phyloP scores from a whole-genome alignment of 2,888 invertebrate species.

The Tenthredo amoena region DNA sequence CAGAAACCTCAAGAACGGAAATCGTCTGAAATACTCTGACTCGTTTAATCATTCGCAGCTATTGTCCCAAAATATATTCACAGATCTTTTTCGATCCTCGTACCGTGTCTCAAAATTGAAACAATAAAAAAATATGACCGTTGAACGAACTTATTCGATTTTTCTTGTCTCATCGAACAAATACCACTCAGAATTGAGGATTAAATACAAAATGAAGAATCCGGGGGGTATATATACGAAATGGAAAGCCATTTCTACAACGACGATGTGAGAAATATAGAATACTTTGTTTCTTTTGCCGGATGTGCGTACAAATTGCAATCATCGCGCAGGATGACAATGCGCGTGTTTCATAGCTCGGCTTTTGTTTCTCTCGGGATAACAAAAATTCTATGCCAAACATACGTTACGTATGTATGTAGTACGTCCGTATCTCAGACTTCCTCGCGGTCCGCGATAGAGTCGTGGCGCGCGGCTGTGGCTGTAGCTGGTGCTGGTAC shows the following conservation, averaged over 20 bases:
- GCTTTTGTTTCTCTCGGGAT: neutral
- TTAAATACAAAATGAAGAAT: neutral
- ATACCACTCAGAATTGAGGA: neutral
- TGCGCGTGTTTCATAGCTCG: neutral
- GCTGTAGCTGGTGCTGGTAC: neutral
- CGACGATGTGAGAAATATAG: too few relatives aligned
- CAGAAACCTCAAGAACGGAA: neutral
- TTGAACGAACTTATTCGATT: neutral
- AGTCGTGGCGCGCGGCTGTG: constrained; percentile 8
- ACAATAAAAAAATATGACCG: neutral
- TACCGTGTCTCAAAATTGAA: neutral
- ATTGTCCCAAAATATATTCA: neutral
- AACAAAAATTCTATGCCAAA: neutral
- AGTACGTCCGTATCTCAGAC: neutral
- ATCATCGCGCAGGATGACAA: neutral
- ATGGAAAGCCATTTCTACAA: too few relatives aligned
- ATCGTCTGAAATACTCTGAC: neutral
- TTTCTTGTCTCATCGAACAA: neutral
- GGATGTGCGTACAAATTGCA: neutral
- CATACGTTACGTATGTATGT: neutral
- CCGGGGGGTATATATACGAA: too few relatives aligned
- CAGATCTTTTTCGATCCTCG: neutral
- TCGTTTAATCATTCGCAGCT: neutral
- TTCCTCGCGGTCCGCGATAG: neutral
- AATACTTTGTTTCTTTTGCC: neutral